Evolutionary conservation across 2,797 vertebrate genomes (phyloP), one percentile per base, ranked within the genome.

Genomic region (Gephyroberyx darwinii): DNA sequence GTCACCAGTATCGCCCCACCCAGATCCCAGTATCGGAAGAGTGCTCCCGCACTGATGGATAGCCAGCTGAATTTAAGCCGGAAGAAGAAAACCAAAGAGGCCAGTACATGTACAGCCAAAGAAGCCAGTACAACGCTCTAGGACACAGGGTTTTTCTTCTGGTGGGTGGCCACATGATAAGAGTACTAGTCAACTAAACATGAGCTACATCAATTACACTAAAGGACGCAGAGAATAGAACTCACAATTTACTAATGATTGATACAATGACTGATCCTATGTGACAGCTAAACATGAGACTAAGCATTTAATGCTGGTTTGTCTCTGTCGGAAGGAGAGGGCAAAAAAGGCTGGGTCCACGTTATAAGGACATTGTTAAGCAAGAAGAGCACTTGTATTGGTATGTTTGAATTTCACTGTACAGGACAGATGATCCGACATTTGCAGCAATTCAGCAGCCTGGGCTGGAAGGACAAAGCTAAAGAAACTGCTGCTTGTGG

Each of bases 31-130:
- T 83, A 75, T 52, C 62, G 9, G 0, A 76, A 35, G 70, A 76
- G 33, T 0, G 90, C 93, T 53, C 88, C 84, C 0, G 91, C 89
- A 0, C 51, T 82, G 43, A 0, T 58, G 0, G 80, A 73, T 0
- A 88, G 84, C 51, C 71, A 86, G 59, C 51, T 81, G 62, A 84
- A 72, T 65, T 22, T 93, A 30, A 69, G 22, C 51, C 75, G 22
- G 61, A 63, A 41, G 35, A 75, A 86, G 5, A 89, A 83, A 48
- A 17, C 51, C 41, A 80, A 31, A 33, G 77, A 84, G 0, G 26
- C 7, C 0, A 9, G 19, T 0, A 35, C 63, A 0, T 83, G 10
- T 0, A 91, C 90, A 0, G 39, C 78, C 41, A 80, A 31, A 30
- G 77, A 84, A 0, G 26, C 7, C 0, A 9, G 19, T 0, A 35